Base-by-base conservation (phyloP, 1,140 invertebrate species). In the Ylistrum balloti region DNA sequence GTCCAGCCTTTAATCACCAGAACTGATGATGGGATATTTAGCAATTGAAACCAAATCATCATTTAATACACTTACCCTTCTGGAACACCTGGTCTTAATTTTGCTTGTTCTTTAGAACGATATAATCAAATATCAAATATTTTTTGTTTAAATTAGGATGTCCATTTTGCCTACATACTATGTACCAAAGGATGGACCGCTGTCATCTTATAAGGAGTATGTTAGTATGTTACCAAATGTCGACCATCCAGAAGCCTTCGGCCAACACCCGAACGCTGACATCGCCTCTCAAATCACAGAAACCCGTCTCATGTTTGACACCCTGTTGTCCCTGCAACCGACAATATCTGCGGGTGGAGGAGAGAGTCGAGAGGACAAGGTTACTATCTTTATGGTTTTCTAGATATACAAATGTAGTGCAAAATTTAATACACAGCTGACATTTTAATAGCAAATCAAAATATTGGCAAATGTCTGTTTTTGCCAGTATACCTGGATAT, bases 231-330 rank as follows among this genome's bases (percentile, higher is more conserved):
- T 98, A 91, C 98, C 98, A 0, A 97, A 96, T 86, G 96, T 97
- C 41, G 98, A 99, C 95, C 97, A 97, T 91, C 98, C 98, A 0
- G 98, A 98, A 96, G 98, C 97, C 0, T 98, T 98, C 95, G 95
- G 97, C 96, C 96, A 97, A 90, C 96, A 97, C 90, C 94, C 95
- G 17, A 97, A 97, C 93, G 96, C 95, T 0, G 96, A 97, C 92
- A 96, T 97, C 87, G 92, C 95, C 10, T 96, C 96, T 20, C 96
- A 96, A 94, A 96, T 96, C 38, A 94, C 96, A 89, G 96, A 96
- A 88, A 96, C 96, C 0, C 92, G 95, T 33, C 91, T 95, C 85
- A 91, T 97, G 90, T 96, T 97, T 93, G 95, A 96, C 87, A 96
- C 96, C n/a, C 91, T 97, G 56, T 92, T 96, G 20, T 96, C 95